phyloP scores from a whole-genome alignment of 92 coral and sea anemone species.

The Isaurus tuberculatus region DNA sequence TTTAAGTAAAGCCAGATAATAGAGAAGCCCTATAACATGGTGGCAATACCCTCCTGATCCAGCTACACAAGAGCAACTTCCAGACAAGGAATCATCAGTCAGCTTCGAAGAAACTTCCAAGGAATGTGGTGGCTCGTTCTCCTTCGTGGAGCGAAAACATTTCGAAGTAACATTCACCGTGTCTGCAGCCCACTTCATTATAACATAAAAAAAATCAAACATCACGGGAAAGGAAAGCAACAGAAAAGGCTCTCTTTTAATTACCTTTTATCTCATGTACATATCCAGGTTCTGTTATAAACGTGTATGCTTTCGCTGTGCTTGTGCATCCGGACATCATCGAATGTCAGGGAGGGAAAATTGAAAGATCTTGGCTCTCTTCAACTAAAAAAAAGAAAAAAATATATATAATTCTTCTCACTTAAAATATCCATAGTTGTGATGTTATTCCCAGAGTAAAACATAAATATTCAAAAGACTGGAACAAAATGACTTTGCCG shows the following conservation, averaged over 20 bases:
- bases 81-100: background rate
- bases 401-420: background rate
- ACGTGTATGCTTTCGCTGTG: constrained; percentile 53
- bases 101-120: constrained; percentile 37
- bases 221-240: background rate
- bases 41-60: constrained; percentile 63
- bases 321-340: constrained; percentile 49
- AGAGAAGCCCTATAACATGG: constrained; percentile 56
- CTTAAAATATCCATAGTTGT: too few species aligned
- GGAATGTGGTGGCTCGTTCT: constrained; percentile 57
- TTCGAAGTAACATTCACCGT: constrained; percentile 13
- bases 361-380: constrained; percentile 17
- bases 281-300: constrained; percentile 62
- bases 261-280: constrained; percentile 52
- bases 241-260: background rate
- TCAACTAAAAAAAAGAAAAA: background rate
- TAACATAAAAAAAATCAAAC: background rate
- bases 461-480: too few species aligned
- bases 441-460: too few species aligned
- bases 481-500: too few species aligned
- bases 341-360: constrained; percentile 39
- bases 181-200: background rate
- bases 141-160: constrained; percentile 57
- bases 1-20: constrained; percentile 57
- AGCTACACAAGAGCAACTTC: constrained; percentile 69